Conservation (phyloP, 2,113 vertebrate genomes). For the Cervus canadensis region DNA sequence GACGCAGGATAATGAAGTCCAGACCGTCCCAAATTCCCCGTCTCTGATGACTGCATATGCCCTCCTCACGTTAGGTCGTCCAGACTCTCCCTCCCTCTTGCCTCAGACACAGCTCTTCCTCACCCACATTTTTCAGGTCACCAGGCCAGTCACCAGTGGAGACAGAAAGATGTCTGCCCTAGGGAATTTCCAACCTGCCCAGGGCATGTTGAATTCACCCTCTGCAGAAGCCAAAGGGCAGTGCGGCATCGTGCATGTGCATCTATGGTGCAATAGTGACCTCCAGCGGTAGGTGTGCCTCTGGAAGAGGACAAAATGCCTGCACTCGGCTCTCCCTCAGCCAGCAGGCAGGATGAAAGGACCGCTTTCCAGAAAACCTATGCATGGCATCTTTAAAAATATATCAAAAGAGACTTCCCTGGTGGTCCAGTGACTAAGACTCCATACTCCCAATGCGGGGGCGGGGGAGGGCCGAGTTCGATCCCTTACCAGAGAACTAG, state of each 20-base stretch:
- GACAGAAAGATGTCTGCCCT: not conserved
- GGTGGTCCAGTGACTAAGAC: not conserved
- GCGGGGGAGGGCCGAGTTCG: not conserved
- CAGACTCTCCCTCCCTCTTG: not conserved
- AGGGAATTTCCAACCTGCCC: not conserved
- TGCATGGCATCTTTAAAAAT: not conserved
- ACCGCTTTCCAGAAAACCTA: not conserved
- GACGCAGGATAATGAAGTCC: not conserved
- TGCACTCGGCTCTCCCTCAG: not conserved
- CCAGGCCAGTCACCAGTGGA: not conserved
- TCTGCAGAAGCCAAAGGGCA: constrained; percentile 32
- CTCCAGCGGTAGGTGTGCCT: constrained; percentile 67
- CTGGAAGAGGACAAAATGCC: accelerated
- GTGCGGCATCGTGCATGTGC: accelerated
- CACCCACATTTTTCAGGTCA: constrained; percentile 17
- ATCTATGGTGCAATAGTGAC: constrained; percentile 77
- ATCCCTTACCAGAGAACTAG: not conserved
- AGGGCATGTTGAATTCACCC: not conserved
- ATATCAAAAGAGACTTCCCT: not conserved
- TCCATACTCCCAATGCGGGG: not conserved
- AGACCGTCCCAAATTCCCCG: accelerated
- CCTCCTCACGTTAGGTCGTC: accelerated
- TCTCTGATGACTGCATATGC: accelerated
- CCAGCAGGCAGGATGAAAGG: not conserved
- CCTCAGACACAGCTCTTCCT: not conserved